These are phyloP conservation scores for Drosophila antonietae DNA, from an alignment of 2,888 invertebrate genomes.

Conservation along the genomic window DNA sequence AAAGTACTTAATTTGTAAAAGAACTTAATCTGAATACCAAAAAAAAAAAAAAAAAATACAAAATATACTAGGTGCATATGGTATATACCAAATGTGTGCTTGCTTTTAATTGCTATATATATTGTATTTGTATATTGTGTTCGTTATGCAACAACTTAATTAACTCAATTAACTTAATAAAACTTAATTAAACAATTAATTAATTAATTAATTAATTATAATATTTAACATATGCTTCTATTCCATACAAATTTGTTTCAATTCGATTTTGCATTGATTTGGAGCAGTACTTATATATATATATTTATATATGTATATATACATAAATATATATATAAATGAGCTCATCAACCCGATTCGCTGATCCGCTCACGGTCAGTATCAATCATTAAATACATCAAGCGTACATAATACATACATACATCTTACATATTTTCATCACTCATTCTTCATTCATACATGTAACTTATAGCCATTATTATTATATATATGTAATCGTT, in stretches of 20 bases:
- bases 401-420: slow-evolving; percentile 34
- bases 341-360: slow-evolving; percentile 30
- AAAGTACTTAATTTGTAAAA: slow-evolving; percentile 42
- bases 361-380: slow-evolving; percentile 1
- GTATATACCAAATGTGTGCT: slow-evolving; percentile 16
- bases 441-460: slow-evolving; percentile 40
- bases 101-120: slow-evolving; percentile 47
- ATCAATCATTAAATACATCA: slow-evolving; percentile 48
- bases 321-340: background rate
- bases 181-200: slow-evolving; percentile 59
- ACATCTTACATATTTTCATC: slow-evolving; percentile 29
- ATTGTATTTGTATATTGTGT: slow-evolving; percentile 64
- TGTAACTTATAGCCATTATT: slow-evolving; percentile 63
- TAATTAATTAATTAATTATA: slow-evolving; percentile 59
- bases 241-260: slow-evolving; percentile 51
- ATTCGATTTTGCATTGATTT: slow-evolving; percentile 65
- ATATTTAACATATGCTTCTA: slow-evolving; percentile 45
- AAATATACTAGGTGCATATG: slow-evolving; percentile 27
- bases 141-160: slow-evolving; percentile 62
- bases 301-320: too few relatives aligned
- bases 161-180: slow-evolving; percentile 40
- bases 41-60: slow-evolving; percentile 1
- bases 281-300: slow-evolving; percentile 11
- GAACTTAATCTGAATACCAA: slow-evolving; percentile 38
- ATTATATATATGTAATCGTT: slow-evolving; percentile 57